Evolutionary conservation across 2,113 vertebrate genomes (phyloP).

Genomic region (Eubucco bourcierii): DNA sequence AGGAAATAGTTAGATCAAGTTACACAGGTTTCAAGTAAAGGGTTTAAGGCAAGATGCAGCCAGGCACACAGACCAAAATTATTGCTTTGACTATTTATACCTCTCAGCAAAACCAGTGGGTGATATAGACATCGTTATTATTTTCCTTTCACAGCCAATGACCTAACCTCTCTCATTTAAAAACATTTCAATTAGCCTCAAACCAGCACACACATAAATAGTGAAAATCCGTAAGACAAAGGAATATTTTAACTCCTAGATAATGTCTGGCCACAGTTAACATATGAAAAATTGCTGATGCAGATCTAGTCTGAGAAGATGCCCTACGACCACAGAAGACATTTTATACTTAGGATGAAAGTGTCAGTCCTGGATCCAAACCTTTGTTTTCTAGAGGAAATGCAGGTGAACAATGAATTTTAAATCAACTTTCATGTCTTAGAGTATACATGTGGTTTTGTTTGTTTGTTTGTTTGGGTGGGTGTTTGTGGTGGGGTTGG

Average conservation of each 20-base stretch:
- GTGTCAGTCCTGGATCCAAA: not conserved
- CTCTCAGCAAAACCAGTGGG: too few species aligned
- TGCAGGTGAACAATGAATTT: not conserved
- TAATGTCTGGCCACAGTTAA: not conserved
- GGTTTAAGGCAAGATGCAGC: too few species aligned
- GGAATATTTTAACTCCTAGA: not conserved
- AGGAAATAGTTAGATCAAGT: too few species aligned
- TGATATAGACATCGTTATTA: too few species aligned
- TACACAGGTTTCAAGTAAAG: too few species aligned
- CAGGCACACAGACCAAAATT: too few species aligned
- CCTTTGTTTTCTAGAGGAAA: not conserved
- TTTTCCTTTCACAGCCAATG: too few species aligned
- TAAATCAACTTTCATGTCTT: not conserved
- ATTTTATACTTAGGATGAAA: not conserved
- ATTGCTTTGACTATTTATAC: too few species aligned
- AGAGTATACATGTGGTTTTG: not conserved
- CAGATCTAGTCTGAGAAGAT: not conserved
- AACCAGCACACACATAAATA: not conserved
- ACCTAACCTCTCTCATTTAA: too few species aligned
- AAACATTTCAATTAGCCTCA: too few species aligned
- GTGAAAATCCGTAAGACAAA: not conserved
- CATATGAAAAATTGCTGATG: not conserved
- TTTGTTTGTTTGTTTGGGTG: too few species aligned
- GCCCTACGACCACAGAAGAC: fast-evolving
- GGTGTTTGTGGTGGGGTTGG: too few species aligned